Conservation (phyloP, 2,888 invertebrate genomes). For the Willowsia nigromaculata region DNA sequence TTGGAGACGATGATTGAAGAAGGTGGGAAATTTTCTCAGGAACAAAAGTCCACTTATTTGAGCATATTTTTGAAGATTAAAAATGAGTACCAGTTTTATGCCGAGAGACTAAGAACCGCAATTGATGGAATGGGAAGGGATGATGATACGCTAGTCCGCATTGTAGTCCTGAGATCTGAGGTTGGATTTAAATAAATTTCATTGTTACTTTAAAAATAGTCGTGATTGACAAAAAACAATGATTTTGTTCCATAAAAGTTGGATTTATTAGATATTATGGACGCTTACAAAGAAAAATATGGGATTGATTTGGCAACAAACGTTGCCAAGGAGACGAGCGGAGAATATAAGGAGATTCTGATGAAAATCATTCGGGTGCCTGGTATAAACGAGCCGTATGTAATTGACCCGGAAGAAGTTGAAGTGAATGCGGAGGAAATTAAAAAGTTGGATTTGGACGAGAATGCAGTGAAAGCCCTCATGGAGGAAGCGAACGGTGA, state of each 20-base stretch:
- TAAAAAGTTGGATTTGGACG: neutral
- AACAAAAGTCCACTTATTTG: neutral
- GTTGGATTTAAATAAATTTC: too few species aligned
- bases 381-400: neutral
- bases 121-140: slow-evolving; percentile 8
- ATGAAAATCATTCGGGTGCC: neutral
- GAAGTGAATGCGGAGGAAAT: neutral
- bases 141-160: neutral
- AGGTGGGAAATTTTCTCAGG: neutral
- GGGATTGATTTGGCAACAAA: neutral
- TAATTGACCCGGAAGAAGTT: neutral
- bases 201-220: too few species aligned
- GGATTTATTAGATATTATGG: neutral
- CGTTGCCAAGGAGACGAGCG: slow-evolving; percentile 10
- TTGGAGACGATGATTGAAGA: neutral
- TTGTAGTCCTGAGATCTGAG: slow-evolving; percentile 10
- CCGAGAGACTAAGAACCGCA: neutral
- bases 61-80: neutral
- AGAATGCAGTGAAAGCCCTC: neutral
- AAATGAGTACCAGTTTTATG: neutral
- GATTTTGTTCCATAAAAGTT: neutral
- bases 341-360: neutral
- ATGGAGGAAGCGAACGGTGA: neutral
- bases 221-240: too few species aligned
- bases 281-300: slow-evolving; percentile 14